A percentile compares a stretch with the other conserved stretches of the same genome.
phyloP scores from a whole-genome alignment of 2,888 invertebrate genomes.

The Hirtodrosophila duncani region DNA sequence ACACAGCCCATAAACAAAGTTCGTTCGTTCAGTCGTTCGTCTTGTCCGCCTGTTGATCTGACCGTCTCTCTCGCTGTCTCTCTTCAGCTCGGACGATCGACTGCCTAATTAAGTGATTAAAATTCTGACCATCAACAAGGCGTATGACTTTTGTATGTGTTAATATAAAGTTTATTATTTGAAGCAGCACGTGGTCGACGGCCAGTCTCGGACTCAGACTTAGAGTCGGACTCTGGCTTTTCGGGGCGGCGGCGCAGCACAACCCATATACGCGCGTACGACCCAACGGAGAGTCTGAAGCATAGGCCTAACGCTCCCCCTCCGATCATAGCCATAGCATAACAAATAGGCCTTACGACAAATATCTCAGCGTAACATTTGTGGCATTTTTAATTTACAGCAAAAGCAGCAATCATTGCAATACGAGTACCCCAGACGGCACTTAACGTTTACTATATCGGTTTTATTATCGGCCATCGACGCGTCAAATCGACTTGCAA shows the following conservation, averaged over 20 bases:
- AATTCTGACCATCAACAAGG: constrained; percentile 73
- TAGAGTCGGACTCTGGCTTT: constrained; percentile 4
- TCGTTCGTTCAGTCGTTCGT: constrained; percentile 37
- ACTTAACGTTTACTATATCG: constrained; percentile 67
- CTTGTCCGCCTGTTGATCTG: constrained; percentile 46
- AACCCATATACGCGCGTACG: constrained; percentile 8
- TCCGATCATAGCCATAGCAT: constrained; percentile 55
- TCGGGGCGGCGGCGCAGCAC: constrained; percentile 33
- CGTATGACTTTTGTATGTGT: constrained; percentile 78
- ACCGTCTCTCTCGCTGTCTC: constrained; percentile 28
- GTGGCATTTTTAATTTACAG: constrained; percentile 71
- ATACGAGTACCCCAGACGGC: constrained; percentile 40
- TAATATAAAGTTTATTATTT: constrained; percentile 79
- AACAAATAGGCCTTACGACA: constrained; percentile 43
- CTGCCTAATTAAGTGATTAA: constrained; percentile 77
- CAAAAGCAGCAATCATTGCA: constrained; percentile 60
- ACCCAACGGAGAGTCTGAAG: constrained; percentile 10
- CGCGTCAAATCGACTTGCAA: constrained; percentile 30
- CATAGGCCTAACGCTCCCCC: constrained; percentile 38
- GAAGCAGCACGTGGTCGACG: constrained; percentile 76
- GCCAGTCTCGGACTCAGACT: too few species aligned
- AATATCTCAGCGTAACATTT: constrained; percentile 70
- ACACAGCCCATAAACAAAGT: constrained; percentile 31
- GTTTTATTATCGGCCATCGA: constrained; percentile 55
- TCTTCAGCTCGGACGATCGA: constrained; percentile 23